Evolutionary conservation across 1,140 invertebrate species (phyloP).

Genomic region (Pentalonia nigronervosa): DNA sequence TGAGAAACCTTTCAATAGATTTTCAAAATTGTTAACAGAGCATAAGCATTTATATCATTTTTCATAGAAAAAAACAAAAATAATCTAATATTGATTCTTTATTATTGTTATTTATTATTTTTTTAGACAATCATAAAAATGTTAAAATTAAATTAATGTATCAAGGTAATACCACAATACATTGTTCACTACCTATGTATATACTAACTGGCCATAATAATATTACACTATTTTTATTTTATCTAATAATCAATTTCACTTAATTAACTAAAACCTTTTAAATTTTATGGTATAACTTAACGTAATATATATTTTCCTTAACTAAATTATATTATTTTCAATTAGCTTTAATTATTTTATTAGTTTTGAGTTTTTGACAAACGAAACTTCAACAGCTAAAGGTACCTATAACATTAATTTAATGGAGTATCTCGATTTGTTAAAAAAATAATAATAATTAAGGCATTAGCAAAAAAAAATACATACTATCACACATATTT

Average conservation of each 20-base stretch:
- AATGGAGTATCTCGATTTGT: background rate
- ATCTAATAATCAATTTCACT: background rate
- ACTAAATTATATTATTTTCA: background rate
- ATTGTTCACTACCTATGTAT: no score
- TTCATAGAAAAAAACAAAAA: no score
- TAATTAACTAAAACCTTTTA: background rate
- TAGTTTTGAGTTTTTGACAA: background rate
- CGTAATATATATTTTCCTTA: background rate
- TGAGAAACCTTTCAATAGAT: no score
- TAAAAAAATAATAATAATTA: constrained; percentile 5
- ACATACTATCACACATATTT: background rate
- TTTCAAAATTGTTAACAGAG: no score
- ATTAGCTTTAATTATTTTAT: background rate
- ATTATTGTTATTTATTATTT: no score
- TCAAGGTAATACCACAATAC: no score
- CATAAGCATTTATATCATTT: no score
- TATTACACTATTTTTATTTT: no score
- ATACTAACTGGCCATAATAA: no score
- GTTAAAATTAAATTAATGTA: no score
- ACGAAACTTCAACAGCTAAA: background rate
- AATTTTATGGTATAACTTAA: background rate
- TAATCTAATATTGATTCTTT: no score
- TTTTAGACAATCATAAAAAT: no score
- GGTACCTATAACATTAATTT: background rate
- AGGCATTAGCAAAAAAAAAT: background rate